phyloP scores from a whole-genome alignment of 2,888 invertebrate genomes.

The Campoletis raptor region DNA sequence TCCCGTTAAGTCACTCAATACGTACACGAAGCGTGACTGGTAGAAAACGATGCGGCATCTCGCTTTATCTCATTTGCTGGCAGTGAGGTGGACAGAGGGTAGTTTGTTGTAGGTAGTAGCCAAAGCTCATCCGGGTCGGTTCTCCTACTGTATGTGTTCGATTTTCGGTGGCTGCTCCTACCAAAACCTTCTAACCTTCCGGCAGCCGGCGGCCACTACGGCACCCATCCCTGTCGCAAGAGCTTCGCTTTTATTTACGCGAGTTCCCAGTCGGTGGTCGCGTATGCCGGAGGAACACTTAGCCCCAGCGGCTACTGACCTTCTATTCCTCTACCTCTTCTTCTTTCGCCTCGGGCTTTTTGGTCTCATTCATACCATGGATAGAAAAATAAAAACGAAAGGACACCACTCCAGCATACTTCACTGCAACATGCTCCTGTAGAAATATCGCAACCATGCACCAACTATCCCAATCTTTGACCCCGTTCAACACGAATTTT shows the following conservation, averaged over 20 bases:
- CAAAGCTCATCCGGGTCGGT: conserved; percentile 42
- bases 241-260: conserved; percentile 62
- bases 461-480: conserved; percentile 30
- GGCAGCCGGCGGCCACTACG: conserved; percentile 24
- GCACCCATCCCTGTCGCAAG: conserved; percentile 44
- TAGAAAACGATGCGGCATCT: conserved; percentile 36
- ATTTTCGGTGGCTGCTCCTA: conserved; percentile 46
- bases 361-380: conserved; percentile 25
- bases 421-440: conserved; percentile 6
- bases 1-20: conserved; percentile 66
- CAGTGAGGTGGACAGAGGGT: conserved; percentile 44
- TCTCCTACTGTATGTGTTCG: conserved; percentile 41
- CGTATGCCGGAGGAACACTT: conserved; percentile 63
- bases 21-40: conserved; percentile 64
- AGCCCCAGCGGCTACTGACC: conserved; percentile 54
- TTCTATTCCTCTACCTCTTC: conserved; percentile 25
- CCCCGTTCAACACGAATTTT: not conserved
- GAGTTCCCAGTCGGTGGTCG: conserved; percentile 54
- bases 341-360: conserved; percentile 4
- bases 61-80: conserved; percentile 48
- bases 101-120: conserved; percentile 47
- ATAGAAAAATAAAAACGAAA: conserved; percentile 21
- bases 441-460: conserved; percentile 5
- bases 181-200: conserved; percentile 38
- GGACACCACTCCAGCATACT: conserved; percentile 21